Evolutionary conservation across 2,888 invertebrate species (phyloP).

Genomic region (Piscicola geometra): DNA sequence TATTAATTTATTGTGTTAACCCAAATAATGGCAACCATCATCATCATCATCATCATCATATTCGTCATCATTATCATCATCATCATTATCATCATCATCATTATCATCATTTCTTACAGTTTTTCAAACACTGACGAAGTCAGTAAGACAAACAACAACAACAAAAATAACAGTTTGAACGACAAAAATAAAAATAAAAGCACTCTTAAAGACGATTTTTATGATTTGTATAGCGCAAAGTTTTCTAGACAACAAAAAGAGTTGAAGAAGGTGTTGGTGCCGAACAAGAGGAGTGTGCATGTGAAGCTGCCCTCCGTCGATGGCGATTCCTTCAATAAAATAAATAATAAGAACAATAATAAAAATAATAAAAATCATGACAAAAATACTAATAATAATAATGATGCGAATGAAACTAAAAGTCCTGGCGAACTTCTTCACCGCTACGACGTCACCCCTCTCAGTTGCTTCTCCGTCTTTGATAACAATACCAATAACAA

Average conservation of each 20-base stretch:
- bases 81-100: background rate
- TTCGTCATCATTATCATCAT: background rate
- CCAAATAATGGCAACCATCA: background rate
- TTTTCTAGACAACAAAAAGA: background rate
- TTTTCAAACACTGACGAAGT: background rate
- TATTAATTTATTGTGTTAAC: background rate
- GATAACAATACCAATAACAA: too few relatives aligned
- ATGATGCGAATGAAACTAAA: background rate
- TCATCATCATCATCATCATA: background rate
- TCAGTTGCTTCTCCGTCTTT: too few relatives aligned
- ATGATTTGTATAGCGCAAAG: background rate
- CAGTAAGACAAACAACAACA: background rate
- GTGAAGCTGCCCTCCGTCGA: background rate
- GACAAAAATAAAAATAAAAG: background rate
- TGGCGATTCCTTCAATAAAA: background rate
- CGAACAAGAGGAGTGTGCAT: background rate
- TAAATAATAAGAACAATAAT: background rate
- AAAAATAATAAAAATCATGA: background rate
- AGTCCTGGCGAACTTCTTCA: too few relatives aligned
- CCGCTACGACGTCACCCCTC: too few relatives aligned
- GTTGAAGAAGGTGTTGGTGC: background rate
- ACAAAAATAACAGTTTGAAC: background rate
- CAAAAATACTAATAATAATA: background rate
- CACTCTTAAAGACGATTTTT: background rate
- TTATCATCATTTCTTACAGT: background rate